Percentiles rank a stretch among this genome's conserved stretches.
Evolutionary conservation across 2,888 invertebrate genomes (phyloP).

Genomic region (Brachynemurus nebulosus): DNA sequence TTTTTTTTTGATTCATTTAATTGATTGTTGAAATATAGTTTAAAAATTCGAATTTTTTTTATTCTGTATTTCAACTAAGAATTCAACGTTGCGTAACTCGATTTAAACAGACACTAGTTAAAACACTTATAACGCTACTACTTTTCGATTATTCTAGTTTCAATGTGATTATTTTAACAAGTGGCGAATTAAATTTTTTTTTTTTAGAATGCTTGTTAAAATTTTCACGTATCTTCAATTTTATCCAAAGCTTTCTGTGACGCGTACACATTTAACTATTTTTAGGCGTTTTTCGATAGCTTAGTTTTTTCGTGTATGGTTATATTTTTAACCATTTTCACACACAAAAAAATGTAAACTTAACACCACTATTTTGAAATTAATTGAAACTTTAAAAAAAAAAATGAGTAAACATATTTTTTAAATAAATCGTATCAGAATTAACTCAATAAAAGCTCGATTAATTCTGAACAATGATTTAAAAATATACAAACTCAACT

Average conservation of each 20-base stretch:
- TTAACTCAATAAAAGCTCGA: no score
- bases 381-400: no score
- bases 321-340: not conserved
- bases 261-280: no score
- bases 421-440: no score
- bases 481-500: no score
- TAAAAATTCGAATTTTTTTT: no score
- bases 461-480: no score
- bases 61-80: not conserved
- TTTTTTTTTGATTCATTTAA: conserved; percentile 1
- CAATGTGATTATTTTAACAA: not conserved
- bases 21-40: no score
- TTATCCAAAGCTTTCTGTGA: not conserved
- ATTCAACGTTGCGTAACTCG: not conserved
- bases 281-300: not conserved
- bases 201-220: no score
- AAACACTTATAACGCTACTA: not conserved
- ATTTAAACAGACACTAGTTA: not conserved
- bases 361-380: conserved; percentile 2
- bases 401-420: no score
- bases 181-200: no score
- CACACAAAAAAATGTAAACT: not conserved
- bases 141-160: not conserved
- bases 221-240: not conserved
- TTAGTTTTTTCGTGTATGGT: not conserved